These are phyloP conservation scores for Apostichopus japonicus DNA, from an alignment of 35 echinoderm and acorn worm species.

Conservation along the genomic window DNA sequence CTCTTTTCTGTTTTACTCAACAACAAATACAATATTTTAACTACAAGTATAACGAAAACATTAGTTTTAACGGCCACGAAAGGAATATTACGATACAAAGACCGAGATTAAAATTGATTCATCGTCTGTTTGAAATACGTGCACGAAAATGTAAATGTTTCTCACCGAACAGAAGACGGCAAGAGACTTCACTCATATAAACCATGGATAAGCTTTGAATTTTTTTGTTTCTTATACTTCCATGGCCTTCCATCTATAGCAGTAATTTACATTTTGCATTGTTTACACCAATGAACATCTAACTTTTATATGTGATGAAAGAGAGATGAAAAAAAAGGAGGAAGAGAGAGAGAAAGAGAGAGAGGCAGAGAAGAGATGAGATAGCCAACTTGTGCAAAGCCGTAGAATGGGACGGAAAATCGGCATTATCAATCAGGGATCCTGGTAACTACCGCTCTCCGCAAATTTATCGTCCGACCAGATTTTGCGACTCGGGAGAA, in stretches of 20 bases:
- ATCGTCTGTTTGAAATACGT: constrained; percentile 14
- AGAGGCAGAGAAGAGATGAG: too few species aligned
- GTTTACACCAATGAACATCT: constrained; percentile 23
- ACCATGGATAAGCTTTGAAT: neutral
- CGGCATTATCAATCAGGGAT: constrained; percentile 6
- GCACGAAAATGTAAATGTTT: constrained; percentile 9
- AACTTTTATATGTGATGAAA: constrained; percentile 11
- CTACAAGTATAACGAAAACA: too few species aligned
- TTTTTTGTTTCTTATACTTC: neutral
- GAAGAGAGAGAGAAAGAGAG: neutral
- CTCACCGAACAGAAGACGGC: neutral
- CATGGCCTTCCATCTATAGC: neutral
- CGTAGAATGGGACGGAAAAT: neutral
- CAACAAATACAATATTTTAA: too few species aligned
- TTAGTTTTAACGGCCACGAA: too few species aligned
- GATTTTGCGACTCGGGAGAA: neutral
- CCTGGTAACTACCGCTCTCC: neutral
- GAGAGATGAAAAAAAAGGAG: neutral
- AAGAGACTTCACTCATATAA: neutral
- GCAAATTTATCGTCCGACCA: constrained; percentile 11
- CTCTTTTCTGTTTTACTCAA: too few species aligned
- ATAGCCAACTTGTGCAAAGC: too few species aligned
- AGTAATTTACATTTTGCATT: constrained; percentile 25
- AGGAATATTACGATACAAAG: too few species aligned
- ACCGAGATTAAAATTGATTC: neutral